phyloP scores from a whole-genome alignment of 1,140 invertebrate species.

The Papilio dardanus region DNA sequence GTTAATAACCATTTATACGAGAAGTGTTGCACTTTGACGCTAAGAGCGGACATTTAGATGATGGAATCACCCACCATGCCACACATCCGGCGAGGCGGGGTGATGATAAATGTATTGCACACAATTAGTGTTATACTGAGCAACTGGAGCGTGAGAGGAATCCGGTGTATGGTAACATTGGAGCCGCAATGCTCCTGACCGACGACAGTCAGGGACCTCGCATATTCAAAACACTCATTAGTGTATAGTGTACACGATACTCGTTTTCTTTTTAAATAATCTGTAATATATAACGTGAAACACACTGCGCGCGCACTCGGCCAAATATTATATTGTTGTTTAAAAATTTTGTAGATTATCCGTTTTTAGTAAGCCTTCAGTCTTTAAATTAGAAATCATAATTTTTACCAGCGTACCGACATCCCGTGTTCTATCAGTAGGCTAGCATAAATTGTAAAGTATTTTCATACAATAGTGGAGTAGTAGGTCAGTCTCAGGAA shows the following conservation, averaged over 20 bases:
- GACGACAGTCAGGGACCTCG: constrained; percentile 52
- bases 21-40: not conserved
- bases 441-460: not conserved
- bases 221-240: constrained; percentile 53
- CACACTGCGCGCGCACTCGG: no score
- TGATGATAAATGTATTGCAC: constrained; percentile 61
- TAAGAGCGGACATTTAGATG: not conserved
- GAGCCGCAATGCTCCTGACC: constrained; percentile 65
- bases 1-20: not conserved
- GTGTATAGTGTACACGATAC: constrained; percentile 35
- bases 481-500: not conserved
- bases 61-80: constrained; percentile 40
- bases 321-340: no score
- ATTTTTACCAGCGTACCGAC: not conserved
- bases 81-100: constrained; percentile 49
- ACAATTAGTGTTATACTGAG: constrained; percentile 75
- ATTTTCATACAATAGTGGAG: not conserved
- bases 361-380: not conserved
- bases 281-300: not conserved
- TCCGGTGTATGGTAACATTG: constrained; percentile 67
- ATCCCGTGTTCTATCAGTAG: not conserved
- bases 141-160: constrained; percentile 80
- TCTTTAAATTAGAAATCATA: not conserved
- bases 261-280: not conserved
- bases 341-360: no score